Evolutionary conservation across 2,888 invertebrate genomes (phyloP), one percentile per base, ranked within the genome.

Genomic region (Cloeon dipterum): DNA sequence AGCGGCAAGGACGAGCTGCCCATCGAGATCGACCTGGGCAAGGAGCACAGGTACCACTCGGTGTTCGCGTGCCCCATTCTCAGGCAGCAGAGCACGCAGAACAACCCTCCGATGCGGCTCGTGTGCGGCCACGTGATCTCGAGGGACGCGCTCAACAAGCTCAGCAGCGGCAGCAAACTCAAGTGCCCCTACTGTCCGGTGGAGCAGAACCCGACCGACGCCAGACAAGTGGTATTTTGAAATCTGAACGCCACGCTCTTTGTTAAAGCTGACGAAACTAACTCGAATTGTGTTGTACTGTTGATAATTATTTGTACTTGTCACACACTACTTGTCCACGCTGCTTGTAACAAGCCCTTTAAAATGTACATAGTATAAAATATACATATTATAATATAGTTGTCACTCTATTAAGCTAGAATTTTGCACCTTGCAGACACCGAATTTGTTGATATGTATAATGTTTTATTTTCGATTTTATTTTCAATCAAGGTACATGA

Each of bases 141-240:
- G 3, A 68, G 82, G 45, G 98, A 99, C 62, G 98, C 98, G 32
- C 68, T 98, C 45, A 82, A 81, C 58, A 94, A 94, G 62, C 69
- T 98, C 37, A 82, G 88, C 44, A 81, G 74, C 56, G 85, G 83
- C 35, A 85, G 78, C 57, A 91, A 93, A 53, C 72, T 98, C 56
- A 98, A 98, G 63, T 98, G 98, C 53, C 96, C 96, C 0, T 98
- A 98, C 61, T 98, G 98, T 53, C 96, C 96, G 1, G 75, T 89
- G 56, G 96, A 98, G 58, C 93, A 93, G 55, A 79, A 78, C 47
- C 83, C 89, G 17, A 70, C 77, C 39, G 91, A 94, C 54, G 93
- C 93, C 34, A 70, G 81, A 52, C 75, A 82, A 54, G 85, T 96
- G 53, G 82, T 76, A 59, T 94, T 94, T 65, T 93, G n/a, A 75